Evolutionary conservation across 2,888 invertebrate species (phyloP).

Genomic region (Agonopterix subpropinquella): DNA sequence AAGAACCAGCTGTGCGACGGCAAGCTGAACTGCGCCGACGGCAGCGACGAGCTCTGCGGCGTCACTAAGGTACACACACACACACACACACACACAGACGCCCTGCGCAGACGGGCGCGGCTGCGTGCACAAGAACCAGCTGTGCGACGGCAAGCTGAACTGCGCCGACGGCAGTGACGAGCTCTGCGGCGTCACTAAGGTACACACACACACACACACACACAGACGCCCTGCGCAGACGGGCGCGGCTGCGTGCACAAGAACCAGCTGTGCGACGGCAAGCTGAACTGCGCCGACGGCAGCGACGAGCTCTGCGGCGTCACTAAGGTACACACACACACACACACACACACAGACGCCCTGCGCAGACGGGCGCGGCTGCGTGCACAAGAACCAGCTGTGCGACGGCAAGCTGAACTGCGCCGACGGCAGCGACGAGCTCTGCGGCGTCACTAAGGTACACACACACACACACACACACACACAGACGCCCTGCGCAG

Average conservation of each 20-base stretch:
- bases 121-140: conserved; percentile 80
- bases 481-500: conserved; percentile 78
- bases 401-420: conserved; percentile 86
- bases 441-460: conserved; percentile 32
- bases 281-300: conserved; percentile 79
- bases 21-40: conserved; percentile 78
- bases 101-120: conserved; percentile 77
- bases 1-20: conserved; percentile 85
- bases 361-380: conserved; percentile 78
- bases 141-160: conserved; percentile 83
- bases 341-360: no score
- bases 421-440: conserved; percentile 83
- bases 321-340: no score
- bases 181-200: conserved; percentile 37
- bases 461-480: no score
- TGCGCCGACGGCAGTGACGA: conserved; percentile 87
- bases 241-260: conserved; percentile 79
- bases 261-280: conserved; percentile 84
- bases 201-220: no score
- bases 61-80: background rate
- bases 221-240: conserved; percentile 79
- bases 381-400: conserved; percentile 80
- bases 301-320: conserved; percentile 81
- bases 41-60: conserved; percentile 81
- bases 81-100: no score